Evolutionary conservation across 1,140 invertebrate species (phyloP).

Genomic region (Pteromalus puparum): DNA sequence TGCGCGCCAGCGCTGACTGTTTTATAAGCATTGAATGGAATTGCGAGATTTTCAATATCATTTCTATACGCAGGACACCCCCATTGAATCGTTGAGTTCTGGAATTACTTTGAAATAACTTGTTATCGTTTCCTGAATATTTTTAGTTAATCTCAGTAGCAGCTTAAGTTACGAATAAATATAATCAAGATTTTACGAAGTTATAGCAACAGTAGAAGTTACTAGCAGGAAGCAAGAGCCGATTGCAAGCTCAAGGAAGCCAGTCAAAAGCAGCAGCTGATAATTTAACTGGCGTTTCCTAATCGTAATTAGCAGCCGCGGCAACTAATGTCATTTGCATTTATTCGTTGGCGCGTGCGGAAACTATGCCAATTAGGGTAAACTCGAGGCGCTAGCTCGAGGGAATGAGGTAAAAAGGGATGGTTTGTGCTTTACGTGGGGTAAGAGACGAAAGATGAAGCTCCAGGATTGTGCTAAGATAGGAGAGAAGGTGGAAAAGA

Average conservation of each 20-base stretch:
- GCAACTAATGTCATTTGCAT: conserved; percentile 44
- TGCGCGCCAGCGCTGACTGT: neutral
- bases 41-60: neutral
- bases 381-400: conserved; percentile 32
- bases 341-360: conserved; percentile 31
- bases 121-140: neutral
- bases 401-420: conserved; percentile 9
- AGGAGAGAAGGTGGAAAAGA: neutral
- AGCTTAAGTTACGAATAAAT: too few relatives aligned
- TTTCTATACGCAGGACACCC: neutral
- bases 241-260: neutral
- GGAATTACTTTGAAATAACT: too few relatives aligned
- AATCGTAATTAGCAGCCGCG: conserved; percentile 42
- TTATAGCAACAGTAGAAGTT: neutral
- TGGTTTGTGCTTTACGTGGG: too few relatives aligned
- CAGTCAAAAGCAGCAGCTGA: conserved; percentile 38
- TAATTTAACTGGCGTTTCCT: conserved; percentile 33
- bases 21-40: conserved; percentile 16
- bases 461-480: neutral
- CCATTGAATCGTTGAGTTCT: too few relatives aligned
- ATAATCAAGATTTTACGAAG: conserved; percentile 21
- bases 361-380: conserved; percentile 45
- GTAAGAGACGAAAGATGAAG: neutral
- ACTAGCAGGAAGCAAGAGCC: neutral
- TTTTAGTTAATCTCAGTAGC: too few relatives aligned